A percentile compares a stretch with the other conserved stretches of the same genome.
Conservation (phyloP, 2,113 vertebrate species). For the Equus quagga region DNA sequence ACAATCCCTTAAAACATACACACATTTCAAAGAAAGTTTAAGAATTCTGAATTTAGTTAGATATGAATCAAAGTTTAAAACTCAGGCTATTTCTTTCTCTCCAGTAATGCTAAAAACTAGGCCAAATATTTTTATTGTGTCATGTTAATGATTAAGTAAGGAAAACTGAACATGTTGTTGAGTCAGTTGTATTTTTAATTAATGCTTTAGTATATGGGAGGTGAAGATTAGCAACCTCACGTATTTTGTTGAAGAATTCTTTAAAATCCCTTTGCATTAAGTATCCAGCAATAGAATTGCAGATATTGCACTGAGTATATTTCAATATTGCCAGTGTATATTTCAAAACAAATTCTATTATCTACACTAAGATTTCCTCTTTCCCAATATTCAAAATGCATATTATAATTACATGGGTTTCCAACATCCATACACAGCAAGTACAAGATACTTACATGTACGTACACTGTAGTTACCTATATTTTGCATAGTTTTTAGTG, state of each 20-base stretch:
- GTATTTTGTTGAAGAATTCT: conserved; percentile 47
- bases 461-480: conserved; percentile 91
- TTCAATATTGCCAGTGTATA: conserved; percentile 82
- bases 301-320: conserved; percentile 87
- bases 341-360: conserved; percentile 81
- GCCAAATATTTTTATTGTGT: conserved; percentile 81
- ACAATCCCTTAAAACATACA: conserved; percentile 61
- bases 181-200: conserved; percentile 76
- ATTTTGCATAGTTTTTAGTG: conserved; percentile 93
- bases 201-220: conserved; percentile 71
- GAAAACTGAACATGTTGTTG: conserved; percentile 75
- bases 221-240: conserved; percentile 76
- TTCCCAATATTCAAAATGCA: conserved; percentile 90
- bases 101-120: conserved; percentile 79
- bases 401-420: conserved; percentile 91
- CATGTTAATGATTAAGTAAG: conserved; percentile 80
- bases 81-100: conserved; percentile 71
- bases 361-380: conserved; percentile 81
- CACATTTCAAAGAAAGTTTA: conserved; percentile 82
- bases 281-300: conserved; percentile 83
- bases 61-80: conserved; percentile 78
- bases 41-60: conserved; percentile 74
- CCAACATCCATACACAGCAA: conserved; percentile 90
- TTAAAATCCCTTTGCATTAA: conserved; percentile 81
- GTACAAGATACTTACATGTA: conserved; percentile 93